phyloP scores from a whole-genome alignment of 37 sponge, comb jelly and placozoan species.

The Crambe crambe region DNA sequence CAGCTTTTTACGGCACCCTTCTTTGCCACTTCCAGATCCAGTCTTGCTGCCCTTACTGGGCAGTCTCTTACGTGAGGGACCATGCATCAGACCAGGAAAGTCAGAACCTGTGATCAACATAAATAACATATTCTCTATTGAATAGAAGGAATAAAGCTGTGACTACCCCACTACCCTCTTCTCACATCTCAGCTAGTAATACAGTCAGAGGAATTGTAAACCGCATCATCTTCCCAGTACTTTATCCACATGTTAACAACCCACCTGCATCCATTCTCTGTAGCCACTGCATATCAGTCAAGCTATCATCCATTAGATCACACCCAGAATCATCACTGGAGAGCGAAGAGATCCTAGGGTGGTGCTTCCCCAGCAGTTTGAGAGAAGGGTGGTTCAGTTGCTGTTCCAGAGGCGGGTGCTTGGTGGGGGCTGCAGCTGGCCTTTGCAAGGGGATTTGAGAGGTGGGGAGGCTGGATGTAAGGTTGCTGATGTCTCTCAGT shows the following conservation, averaged over 20 bases:
- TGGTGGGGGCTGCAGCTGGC: not conserved
- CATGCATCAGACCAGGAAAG: slow-evolving; percentile 16
- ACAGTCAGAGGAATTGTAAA: too few species aligned
- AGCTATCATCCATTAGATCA: slow-evolving; percentile 57
- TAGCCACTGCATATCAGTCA: slow-evolving; percentile 80
- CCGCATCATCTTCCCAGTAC: not conserved
- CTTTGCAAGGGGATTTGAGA: slow-evolving; percentile 8
- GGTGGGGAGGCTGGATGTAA: not conserved
- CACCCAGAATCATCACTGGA: slow-evolving; percentile 23
- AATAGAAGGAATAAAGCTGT: not conserved
- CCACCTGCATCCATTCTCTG: slow-evolving; percentile 51
- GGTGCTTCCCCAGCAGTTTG: not conserved
- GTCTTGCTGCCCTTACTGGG: slow-evolving; percentile 6
- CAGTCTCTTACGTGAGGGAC: not conserved
- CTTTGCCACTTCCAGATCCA: not conserved
- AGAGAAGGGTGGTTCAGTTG: not conserved
- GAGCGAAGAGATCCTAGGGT: not conserved
- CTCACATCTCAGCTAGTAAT: too few species aligned
- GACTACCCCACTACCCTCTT: not conserved
- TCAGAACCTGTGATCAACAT: not conserved
- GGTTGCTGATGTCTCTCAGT: slow-evolving; percentile 10
- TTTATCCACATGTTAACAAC: not conserved
- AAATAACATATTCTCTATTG: not conserved
- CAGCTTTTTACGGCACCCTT: slow-evolving; percentile 54
- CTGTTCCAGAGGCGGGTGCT: not conserved